Percentiles rank a stretch among this genome's conserved stretches.
Conservation (phyloP, 1,140 invertebrate genomes). For the Bombus vancouverensis region DNA sequence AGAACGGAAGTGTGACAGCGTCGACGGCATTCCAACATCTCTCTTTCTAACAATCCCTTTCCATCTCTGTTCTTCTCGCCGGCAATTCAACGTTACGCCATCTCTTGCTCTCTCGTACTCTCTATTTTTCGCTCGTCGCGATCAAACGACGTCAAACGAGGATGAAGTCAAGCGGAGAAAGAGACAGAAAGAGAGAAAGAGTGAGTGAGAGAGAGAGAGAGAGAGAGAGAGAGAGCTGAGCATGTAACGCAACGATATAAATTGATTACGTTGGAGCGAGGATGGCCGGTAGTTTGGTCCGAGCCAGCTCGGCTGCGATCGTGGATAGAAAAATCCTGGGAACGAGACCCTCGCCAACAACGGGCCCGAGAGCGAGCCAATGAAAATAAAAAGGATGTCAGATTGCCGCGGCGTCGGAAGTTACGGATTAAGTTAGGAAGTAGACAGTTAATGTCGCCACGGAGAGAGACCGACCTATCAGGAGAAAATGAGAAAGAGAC, state of each 20-base stretch:
- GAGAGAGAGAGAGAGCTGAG: constrained; percentile 62
- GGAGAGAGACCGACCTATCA: constrained; percentile 61
- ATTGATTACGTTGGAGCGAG: constrained; percentile 80
- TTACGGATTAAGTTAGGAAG: constrained; percentile 83
- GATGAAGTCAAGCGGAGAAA: constrained; percentile 5
- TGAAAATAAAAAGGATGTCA: constrained; percentile 84
- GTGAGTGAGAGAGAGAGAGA: neutral
- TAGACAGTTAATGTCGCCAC: constrained; percentile 80
- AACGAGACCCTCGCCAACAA: constrained; percentile 77
- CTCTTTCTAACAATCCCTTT: constrained; percentile 25
- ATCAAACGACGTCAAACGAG: constrained; percentile 15
- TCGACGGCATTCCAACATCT: constrained; percentile 66
- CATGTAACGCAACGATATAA: constrained; percentile 79
- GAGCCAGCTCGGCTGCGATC: constrained; percentile 70
- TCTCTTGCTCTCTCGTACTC: neutral
- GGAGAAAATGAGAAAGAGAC: constrained; percentile 32
- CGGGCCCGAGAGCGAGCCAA: constrained; percentile 77
- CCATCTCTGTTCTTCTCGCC: constrained; percentile 15
- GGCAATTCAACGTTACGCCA: constrained; percentile 65
- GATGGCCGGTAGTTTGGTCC: constrained; percentile 64
- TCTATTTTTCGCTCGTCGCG: constrained; percentile 21
- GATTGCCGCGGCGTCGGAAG: constrained; percentile 83
- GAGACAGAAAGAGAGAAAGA: constrained; percentile 49
- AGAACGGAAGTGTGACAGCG: constrained; percentile 80
- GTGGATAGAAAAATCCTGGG: constrained; percentile 83